Base-by-base conservation (phyloP, 2,797 vertebrate genomes). In the Chelidonichthys spinosus region DNA sequence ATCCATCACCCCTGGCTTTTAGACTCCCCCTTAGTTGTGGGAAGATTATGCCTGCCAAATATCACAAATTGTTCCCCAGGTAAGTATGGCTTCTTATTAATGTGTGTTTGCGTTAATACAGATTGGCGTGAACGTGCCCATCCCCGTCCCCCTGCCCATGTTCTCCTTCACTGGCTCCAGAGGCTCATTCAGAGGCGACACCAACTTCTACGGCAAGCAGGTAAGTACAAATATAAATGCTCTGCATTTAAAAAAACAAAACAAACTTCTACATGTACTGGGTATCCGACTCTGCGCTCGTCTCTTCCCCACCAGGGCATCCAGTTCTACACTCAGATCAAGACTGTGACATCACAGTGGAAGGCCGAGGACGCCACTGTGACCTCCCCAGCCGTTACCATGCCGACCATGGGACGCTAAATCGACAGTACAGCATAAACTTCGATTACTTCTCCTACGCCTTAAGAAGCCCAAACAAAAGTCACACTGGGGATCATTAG, bases 151-250 rank as follows among this genome's bases (percentile, higher is more conserved):
- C 58, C 94, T 99, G 62, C 98, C 98, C 63, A 99, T 99, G 98
- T 99, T 99, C 85, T 99, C 98, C 61, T 99, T 99, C 90, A 99
- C 98, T 0, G 98, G 96, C 53, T 99, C 98, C 81, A 96, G 97
- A 78, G 96, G 94, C 75, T 99, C 98, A 11, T 99, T 99, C 94
- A 96, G 98, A 80, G 98, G 98, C 55, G 98, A 99, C 89, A 96
- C 96, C 75, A 99, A 99, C 93, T 99, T 99, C 94, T 99, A 99
- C 33, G 98, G 98, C 91, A 99, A 99, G 85, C 98, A 99, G 96
- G 98, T 98, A 93, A 93, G 55, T 2, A 65, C 6, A 18, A 43
- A 66, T 2, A 36, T 10, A 59, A 35, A n/a, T 33, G 13, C n/a
- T 43, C 3, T 11, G 6, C 13, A 6, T 50, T 10, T 6, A 59